Base-by-base conservation (phyloP, 1,140 invertebrate species). In the Drosophila kohkoa region DNA sequence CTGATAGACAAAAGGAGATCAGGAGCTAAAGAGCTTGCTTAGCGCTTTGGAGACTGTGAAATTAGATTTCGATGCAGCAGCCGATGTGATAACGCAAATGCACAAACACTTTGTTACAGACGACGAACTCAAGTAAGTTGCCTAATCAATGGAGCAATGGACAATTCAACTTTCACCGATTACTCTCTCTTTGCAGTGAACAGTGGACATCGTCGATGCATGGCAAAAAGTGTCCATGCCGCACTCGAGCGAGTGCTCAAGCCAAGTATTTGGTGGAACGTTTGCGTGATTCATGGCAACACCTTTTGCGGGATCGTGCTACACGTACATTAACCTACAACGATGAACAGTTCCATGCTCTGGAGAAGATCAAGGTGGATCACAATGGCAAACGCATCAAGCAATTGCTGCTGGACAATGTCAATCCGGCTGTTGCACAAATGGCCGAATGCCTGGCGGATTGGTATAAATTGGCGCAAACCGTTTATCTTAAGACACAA, bases 341-440 rank as follows among this genome's bases (percentile, higher is more conserved):
- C 91, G 97, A 98, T 93, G 97, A 98, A 93, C 97, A 98, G 92
- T 98, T 98, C 90, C 97, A 98, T 93, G 96, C 98, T 48, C 93
- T 98, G 54, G 97, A 98, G 94, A 95, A 97, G 89, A 95, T 95
- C 66, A 95, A 95, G 82, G 95, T 96, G 0, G 89, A 91, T 74
- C 95, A 96, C 89, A 96, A 96, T 10, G 95, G 95, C 7, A 94
- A 95, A 75, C 93, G 95, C 51, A 93, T 96, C 11, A 95, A 96
- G 81, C 92, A 93, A 1, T 85, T 97, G 32, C 90, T 96, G 7
- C 93, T 95, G 71, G 93, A 93, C 3, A 95, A 96, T 90, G 95
- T 95, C 48, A 93, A 94, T 77, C 94, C 95, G 0, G 94, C 94
- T 1, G 95, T 96, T 25, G 94, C 94, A 2, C 95, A 95, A 78